Percentiles rank a stretch among this genome's conserved stretches.
Conservation (phyloP, 64 coral and sea anemone genomes). For the Trachythela sp. region DNA sequence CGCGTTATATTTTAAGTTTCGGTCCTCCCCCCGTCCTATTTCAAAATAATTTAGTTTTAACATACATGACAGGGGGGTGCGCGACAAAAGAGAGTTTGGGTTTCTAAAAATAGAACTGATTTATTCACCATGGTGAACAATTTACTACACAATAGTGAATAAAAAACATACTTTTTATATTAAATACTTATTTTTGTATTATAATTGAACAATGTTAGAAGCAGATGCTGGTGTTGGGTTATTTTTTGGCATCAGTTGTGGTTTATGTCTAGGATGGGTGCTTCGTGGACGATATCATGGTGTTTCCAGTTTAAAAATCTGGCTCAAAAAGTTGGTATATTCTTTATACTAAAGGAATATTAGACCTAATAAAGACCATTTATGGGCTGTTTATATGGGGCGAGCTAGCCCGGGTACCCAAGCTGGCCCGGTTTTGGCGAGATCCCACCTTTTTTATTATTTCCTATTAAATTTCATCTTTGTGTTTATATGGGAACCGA, state of each 20-base stretch:
- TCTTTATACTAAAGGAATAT: too few species aligned
- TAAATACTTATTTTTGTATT: slow-evolving; percentile 18
- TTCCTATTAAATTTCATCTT: too few species aligned
- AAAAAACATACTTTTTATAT: slow-evolving; percentile 7
- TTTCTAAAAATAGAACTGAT: neutral
- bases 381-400: too few species aligned
- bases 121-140: neutral
- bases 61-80: neutral
- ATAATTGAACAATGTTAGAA: slow-evolving; percentile 19
- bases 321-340: neutral
- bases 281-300: slow-evolving; percentile 37
- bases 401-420: too few species aligned
- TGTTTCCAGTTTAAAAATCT: neutral
- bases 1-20: neutral
- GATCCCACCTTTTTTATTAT: too few species aligned
- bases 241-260: slow-evolving; percentile 40
- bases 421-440: too few species aligned
- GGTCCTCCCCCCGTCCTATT: neutral
- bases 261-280: slow-evolving; percentile 40
- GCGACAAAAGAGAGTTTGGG: neutral
- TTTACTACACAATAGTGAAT: neutral
- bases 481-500: too few species aligned
- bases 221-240: slow-evolving; percentile 13
- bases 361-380: too few species aligned
- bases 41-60: neutral